Conservation (phyloP, 2,113 vertebrate genomes). For the Telmatochromis sp. region DNA sequence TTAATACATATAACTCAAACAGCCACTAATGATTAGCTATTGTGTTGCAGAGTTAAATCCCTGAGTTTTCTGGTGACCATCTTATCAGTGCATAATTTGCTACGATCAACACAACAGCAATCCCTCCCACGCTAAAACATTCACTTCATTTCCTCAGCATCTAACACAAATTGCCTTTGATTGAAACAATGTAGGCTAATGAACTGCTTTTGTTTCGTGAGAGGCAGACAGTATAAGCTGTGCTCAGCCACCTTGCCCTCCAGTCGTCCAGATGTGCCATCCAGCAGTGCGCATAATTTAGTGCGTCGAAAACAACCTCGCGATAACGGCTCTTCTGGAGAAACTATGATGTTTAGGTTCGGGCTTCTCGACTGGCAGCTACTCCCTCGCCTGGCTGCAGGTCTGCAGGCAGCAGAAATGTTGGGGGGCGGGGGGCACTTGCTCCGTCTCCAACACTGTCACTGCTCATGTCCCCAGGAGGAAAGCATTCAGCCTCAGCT, state of each 20-base stretch:
- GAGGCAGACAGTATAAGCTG: conserved; percentile 7
- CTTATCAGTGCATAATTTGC: conserved; percentile 25
- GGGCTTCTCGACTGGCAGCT: not conserved
- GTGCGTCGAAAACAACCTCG: conserved; percentile 7
- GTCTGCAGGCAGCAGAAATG: conserved; percentile 64
- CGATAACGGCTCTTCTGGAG: not conserved
- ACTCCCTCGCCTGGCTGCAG: not conserved
- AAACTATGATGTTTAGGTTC: not conserved
- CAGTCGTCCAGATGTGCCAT: conserved; percentile 61
- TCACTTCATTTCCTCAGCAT: conserved; percentile 28
- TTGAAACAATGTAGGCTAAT: conserved; percentile 56
- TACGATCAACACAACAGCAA: conserved; percentile 29
- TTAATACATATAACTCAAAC: not conserved
- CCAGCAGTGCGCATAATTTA: conserved; percentile 42
- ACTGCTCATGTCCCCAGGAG: not conserved
- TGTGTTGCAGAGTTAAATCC: not conserved
- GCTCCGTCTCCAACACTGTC: not conserved
- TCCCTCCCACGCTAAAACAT: conserved; percentile 17
- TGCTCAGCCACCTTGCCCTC: conserved; percentile 39
- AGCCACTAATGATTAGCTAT: not conserved
- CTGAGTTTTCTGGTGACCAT: not conserved
- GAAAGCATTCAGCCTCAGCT: conserved; percentile 4
- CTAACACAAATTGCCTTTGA: conserved; percentile 49
- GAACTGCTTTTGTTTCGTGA: conserved; percentile 43
- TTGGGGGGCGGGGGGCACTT: conserved; percentile 30